Base-by-base conservation (phyloP, 2,888 invertebrate genomes). In the Eupithecia dodoneata region DNA sequence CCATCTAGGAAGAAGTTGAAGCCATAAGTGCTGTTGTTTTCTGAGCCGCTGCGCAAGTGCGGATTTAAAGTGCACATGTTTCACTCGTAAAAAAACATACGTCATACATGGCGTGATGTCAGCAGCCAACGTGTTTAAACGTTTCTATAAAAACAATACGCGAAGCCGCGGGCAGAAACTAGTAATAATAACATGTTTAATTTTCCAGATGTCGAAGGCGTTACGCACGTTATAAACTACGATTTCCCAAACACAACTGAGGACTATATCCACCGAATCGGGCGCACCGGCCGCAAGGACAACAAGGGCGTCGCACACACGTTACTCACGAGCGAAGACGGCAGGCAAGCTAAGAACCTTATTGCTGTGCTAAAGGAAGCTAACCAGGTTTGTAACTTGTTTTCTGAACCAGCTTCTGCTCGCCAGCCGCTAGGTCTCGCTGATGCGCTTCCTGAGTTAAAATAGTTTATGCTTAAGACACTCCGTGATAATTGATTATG, bases 211-310 rank as follows among this genome's bases (percentile, higher is more conserved):
- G 97, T 97, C 76, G 97, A 97, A 85, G 97, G 97, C 84, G 96
- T 97, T 71, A 97, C 97, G 82, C 97, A 96, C 90, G 97, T 97
- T 30, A 96, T 97, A 85, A 97, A 97, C 92, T 97, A 96, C 87
- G 97, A 97, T 89, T 97, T 96, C 87, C 97, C 97, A 0, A 96
- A 96, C 86, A 97, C 97, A 70, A 96, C 97, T 0, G 97, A 97
- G 88, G 97, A 97, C 88, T 97, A 97, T 88, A 97, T 97, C 71
- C 97, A 97, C 87, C 95, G 97, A 74, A 97, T 97, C 85, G 97
- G 96, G 0, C 95, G 97, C 77, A 97, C 97, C 4, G 97, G 97
- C 1, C 95, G 97, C 42, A 96, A 96, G 74, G 95, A 96, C 71
- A 96, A 96, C 84, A 96, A 96, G 80, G 97, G 97, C 30, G 96